These are phyloP conservation scores for Neodontobutis hainanensis DNA, from an alignment of 2,113 vertebrate genomes.

Conservation along the genomic window DNA sequence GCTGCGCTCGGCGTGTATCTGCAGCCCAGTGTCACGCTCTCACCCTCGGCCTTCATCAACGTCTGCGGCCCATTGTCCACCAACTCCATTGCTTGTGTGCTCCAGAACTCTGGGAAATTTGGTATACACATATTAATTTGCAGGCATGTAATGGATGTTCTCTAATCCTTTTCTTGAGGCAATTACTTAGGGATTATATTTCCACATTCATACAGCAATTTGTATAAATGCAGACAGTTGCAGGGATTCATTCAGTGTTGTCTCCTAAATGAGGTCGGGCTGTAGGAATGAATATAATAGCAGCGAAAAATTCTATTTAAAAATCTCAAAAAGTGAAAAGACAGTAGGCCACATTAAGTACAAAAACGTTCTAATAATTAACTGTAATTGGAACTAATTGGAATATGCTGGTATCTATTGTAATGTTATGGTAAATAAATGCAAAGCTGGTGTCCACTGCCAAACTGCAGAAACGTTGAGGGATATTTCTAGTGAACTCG, in stretches of 20 bases:
- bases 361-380: neutral
- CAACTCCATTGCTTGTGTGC: conserved; percentile 58
- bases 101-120: conserved; percentile 32
- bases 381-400: neutral
- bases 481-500: no score
- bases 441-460: no score
- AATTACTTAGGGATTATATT: conserved; percentile 8
- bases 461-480: no score
- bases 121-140: conserved; percentile 4
- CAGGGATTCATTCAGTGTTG: conserved; percentile 2
- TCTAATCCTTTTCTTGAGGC: conserved; percentile 7
- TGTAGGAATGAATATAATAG: neutral
- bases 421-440: neutral
- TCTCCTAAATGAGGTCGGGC: conserved; percentile 3
- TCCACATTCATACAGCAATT: conserved; percentile 11
- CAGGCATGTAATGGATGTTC: neutral
- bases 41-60: conserved; percentile 81
- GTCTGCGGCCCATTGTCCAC: conserved; percentile 70
- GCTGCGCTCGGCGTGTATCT: conserved; percentile 76
- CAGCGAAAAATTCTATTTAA: neutral
- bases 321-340: neutral
- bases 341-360: conserved; percentile 3
- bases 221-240: conserved; percentile 1
- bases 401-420: neutral
- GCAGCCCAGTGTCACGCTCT: conserved; percentile 81